phyloP scores from a whole-genome alignment of 2,797 vertebrate genomes.

The Acanthiza pusilla region DNA sequence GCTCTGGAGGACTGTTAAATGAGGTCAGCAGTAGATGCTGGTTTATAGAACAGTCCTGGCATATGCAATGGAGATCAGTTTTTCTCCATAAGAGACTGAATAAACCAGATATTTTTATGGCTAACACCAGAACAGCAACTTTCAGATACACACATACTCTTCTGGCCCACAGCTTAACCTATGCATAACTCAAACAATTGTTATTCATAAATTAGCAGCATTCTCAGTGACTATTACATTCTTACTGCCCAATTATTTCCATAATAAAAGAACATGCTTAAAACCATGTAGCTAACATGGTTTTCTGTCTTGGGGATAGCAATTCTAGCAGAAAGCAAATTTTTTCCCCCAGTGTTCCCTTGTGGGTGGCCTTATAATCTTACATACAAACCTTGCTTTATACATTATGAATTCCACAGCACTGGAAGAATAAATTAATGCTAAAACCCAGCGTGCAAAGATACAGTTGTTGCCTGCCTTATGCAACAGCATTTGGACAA shows the following conservation, averaged over 20 bases:
- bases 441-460: background rate
- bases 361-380: background rate
- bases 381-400: background rate
- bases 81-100: constrained; percentile 9
- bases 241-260: background rate
- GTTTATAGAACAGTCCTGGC: constrained; percentile 39
- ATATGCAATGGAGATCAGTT: background rate
- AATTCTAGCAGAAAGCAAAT: background rate
- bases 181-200: background rate
- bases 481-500: background rate
- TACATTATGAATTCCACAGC: background rate
- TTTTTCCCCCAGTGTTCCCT: background rate
- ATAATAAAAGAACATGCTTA: background rate
- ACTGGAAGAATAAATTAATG: background rate
- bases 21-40: constrained; percentile 40
- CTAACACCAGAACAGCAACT: background rate
- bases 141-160: background rate
- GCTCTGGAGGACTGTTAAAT: constrained; percentile 50
- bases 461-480: background rate
- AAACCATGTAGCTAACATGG: background rate
- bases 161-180: background rate
- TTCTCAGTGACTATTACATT: background rate
- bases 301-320: background rate
- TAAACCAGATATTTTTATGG: constrained; percentile 8
- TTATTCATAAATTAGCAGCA: background rate